phyloP scores from a whole-genome alignment of 2,888 invertebrate genomes.

The Antitype chi region DNA sequence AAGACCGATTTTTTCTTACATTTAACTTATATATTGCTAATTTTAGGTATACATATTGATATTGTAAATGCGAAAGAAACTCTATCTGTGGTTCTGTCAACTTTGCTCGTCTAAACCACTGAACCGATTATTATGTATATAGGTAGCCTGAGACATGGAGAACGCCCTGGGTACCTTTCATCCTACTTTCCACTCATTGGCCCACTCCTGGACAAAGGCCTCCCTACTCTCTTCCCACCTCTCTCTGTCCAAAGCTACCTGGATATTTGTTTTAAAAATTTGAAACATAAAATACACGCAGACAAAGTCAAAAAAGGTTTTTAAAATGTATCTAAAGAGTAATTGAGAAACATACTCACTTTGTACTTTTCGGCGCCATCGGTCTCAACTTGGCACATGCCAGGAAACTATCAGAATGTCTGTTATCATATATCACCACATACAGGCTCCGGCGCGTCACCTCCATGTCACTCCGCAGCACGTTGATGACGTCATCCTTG shows the following conservation, averaged over 20 bases:
- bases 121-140: neutral
- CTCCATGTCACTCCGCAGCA: conserved; percentile 93
- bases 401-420: conserved; percentile 94
- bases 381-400: conserved; percentile 95
- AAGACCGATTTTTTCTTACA: neutral
- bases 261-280: neutral
- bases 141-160: neutral
- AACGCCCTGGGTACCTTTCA: neutral
- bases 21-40: neutral
- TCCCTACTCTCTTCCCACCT: neutral
- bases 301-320: too few species aligned
- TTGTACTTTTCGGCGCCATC: conserved; percentile 92
- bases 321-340: neutral
- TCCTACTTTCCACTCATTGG: neutral
- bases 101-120: neutral
- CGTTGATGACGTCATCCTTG: conserved; percentile 93
- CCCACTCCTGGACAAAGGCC: too few species aligned
- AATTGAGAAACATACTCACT: conserved; percentile 89
- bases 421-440: conserved; percentile 95
- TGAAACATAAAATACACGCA: neutral
- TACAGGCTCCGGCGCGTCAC: conserved; percentile 95
- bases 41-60: neutral
- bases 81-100: neutral
- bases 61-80: neutral
- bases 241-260: neutral